Evolutionary conservation across 2,888 invertebrate genomes (phyloP), one percentile per base, ranked within the genome.

Genomic region (Heteropelma amictum): DNA sequence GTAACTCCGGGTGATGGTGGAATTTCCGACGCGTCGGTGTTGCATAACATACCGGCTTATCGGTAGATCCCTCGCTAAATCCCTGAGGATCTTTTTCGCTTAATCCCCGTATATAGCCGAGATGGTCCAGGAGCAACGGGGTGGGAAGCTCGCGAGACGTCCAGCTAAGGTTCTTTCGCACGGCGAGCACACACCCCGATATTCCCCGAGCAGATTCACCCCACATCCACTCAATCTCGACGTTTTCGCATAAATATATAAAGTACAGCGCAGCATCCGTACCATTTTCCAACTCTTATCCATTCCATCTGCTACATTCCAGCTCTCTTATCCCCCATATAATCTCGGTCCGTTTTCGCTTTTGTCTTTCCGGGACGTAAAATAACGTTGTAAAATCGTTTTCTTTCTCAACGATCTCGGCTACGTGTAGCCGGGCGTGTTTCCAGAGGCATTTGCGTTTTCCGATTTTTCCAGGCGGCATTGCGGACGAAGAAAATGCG

Each of bases 61-160:
- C 65, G 2, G 17, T 10, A 21, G 40, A 49, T 33, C 21, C 38
- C 21, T 14, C 14, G 14, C 35, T 53, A 69, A 69, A 69, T 61
- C 53, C 60, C 42, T n/a, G 26, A n/a, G 60, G 69, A 69, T 69
- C 69, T 49, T 68, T 49, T 49, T 17, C 45, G 56, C 58, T 68
- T 68, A 68, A 68, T 68, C 58, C 67, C 30, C 54, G n/a, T n/a
- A n/a, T 10, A 6, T 33, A 5, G 10, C 8, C 38, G 56, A 58
- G 26, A 38, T 42, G 26, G 45, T 49, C 58, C 45, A 40, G 49
- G 42, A 68, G 67, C 38, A 49, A 47, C 30, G 58, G 45, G 47
- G 45, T 56, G n/a, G n/a, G n/a, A n/a, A n/a, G n/a, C n/a, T n/a
- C n/a, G n/a, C n/a, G n/a, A n/a, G n/a, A n/a, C n/a, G n/a, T n/a